These are phyloP conservation scores for Itoplectis maculator DNA, from an alignment of 2,888 invertebrate genomes.

Conservation along the genomic window DNA sequence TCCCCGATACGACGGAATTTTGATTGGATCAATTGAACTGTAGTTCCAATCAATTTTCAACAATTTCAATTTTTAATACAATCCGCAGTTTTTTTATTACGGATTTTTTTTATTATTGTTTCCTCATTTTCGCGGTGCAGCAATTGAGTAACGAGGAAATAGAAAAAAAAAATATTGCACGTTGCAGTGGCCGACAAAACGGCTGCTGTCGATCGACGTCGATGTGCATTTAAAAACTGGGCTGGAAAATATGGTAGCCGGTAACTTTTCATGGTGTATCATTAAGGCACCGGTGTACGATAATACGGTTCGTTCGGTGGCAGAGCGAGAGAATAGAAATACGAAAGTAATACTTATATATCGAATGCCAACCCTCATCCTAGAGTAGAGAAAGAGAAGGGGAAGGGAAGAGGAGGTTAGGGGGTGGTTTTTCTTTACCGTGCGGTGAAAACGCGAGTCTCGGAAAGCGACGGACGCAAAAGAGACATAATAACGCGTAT, in stretches of 20 bases:
- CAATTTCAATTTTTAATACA: not conserved
- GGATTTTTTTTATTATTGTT: not conserved
- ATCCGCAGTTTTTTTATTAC: not conserved
- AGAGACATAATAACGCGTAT: constrained; percentile 73
- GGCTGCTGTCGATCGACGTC: not conserved
- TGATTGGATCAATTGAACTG: not conserved
- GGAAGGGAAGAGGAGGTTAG: no score
- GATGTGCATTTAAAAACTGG: constrained; percentile 26
- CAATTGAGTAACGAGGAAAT: no score
- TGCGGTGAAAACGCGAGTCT: constrained; percentile 46
- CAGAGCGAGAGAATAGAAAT: not conserved
- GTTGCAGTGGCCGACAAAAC: not conserved
- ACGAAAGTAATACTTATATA: constrained; percentile 37
- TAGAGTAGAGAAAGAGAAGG: not conserved
- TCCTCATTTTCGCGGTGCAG: no score
- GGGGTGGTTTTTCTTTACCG: not conserved
- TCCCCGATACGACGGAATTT: not conserved
- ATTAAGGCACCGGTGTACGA: constrained; percentile 36
- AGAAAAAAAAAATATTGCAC: not conserved
- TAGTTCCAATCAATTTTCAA: not conserved
- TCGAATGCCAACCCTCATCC: constrained; percentile 24
- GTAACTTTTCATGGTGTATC: constrained; percentile 34
- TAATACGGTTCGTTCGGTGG: not conserved
- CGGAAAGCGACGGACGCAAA: constrained; percentile 44
- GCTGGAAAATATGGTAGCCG: constrained; percentile 36